phyloP scores from a whole-genome alignment of 1,140 invertebrate species.

The Monochamus saltuarius region DNA sequence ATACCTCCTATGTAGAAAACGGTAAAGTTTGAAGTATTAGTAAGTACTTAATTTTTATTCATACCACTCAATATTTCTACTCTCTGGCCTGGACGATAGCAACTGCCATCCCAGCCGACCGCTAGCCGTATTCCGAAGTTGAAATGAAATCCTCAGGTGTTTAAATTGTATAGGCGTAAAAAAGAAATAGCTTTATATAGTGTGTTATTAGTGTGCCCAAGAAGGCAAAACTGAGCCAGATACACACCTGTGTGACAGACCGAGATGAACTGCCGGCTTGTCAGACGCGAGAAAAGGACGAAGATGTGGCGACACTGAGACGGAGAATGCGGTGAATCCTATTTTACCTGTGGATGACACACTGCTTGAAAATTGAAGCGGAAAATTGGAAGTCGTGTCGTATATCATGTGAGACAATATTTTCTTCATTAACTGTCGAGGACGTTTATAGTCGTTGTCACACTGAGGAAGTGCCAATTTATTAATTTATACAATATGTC shows the following conservation, averaged over 20 bases:
- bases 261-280: conserved; percentile 5
- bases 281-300: conserved; percentile 27
- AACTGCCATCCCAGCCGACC: background rate
- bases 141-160: conserved; percentile 31
- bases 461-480: no score
- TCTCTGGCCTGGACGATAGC: background rate
- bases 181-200: conserved; percentile 39
- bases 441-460: no score
- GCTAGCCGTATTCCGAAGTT: conserved; percentile 26
- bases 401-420: no score
- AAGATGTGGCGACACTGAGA: conserved; percentile 38
- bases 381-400: no score
- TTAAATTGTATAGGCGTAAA: conserved; percentile 36
- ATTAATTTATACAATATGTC: no score
- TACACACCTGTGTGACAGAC: conserved; percentile 34
- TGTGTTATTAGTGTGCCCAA: conserved; percentile 38
- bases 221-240: conserved; percentile 34
- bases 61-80: background rate
- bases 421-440: no score
- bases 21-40: no score
- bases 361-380: no score
- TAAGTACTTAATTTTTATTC: no score
- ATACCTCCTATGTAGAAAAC: no score
- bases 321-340: conserved; percentile 45
- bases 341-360: conserved; percentile 39